A percentile compares a stretch with the other conserved stretches of the same genome.
phyloP scores from a whole-genome alignment of 2,797 vertebrate genomes.

The Malacoctenus gilli region DNA sequence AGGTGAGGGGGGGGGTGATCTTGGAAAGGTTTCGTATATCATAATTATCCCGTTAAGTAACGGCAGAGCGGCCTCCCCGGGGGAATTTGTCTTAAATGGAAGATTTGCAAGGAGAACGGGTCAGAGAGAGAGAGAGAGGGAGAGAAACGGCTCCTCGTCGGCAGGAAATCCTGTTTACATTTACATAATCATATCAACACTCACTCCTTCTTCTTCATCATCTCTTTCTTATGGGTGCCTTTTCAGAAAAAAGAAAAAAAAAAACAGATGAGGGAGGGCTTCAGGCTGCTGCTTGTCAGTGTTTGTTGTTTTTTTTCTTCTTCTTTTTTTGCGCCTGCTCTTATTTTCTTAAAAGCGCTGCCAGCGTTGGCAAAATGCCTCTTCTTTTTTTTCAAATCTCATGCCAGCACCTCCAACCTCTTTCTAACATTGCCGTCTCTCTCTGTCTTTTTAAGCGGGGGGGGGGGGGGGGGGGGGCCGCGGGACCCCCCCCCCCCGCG shows the following conservation, averaged over 20 bases:
- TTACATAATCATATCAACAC: conserved; percentile 83
- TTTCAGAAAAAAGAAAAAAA: conserved; percentile 43
- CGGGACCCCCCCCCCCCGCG: too few relatives aligned
- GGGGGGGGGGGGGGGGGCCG: too few relatives aligned
- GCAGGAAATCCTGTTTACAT: conserved; percentile 84
- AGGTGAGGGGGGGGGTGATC: conserved; percentile 52
- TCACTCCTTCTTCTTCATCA: conserved; percentile 64
- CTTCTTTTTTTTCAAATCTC: conserved; percentile 49
- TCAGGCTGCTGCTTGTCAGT: conserved; percentile 58
- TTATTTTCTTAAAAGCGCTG: conserved; percentile 70
- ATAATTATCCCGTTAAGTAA: conserved; percentile 85
- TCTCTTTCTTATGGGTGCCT: conserved; percentile 65
- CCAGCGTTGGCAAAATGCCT: conserved; percentile 56
- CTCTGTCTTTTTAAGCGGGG: conserved; percentile 57
- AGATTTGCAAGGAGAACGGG: conserved; percentile 83
- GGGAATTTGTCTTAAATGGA: conserved; percentile 82
- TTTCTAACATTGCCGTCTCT: conserved; percentile 44
- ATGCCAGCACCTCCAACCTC: conserved; percentile 65
- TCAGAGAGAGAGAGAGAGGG: conserved; percentile 67
- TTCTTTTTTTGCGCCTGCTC: conserved; percentile 28
- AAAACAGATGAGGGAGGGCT: conserved; percentile 67
- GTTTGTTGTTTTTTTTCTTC: conserved; percentile 48
- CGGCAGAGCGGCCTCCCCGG: conserved; percentile 73
- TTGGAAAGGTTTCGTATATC: conserved; percentile 82
- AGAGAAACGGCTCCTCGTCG: conserved; percentile 75